Conservation (phyloP, 2,113 vertebrate genomes). For the Perca fluviatilis region DNA sequence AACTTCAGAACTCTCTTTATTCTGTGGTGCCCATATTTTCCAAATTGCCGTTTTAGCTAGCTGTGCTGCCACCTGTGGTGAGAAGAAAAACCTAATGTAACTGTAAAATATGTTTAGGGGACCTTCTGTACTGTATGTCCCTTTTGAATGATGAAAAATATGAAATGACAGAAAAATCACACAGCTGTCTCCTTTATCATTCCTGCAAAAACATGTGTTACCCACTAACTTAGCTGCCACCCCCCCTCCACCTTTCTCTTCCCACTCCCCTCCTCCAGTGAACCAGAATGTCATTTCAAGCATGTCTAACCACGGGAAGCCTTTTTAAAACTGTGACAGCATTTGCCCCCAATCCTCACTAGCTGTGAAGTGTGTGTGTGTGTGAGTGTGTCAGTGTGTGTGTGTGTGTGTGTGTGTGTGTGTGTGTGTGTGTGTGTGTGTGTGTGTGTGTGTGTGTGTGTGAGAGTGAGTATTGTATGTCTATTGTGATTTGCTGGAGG, state of each 20-base stretch:
- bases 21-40: not conserved
- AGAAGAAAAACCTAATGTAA: not conserved
- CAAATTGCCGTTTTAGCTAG: not conserved
- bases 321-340: conserved; percentile 84
- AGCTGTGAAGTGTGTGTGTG: conserved; percentile 61
- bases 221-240: conserved; percentile 7
- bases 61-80: not conserved
- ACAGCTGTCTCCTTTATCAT: not conserved
- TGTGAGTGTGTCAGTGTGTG: too few relatives aligned
- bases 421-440: conserved; percentile 16
- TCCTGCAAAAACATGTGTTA: not conserved
- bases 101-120: not conserved
- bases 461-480: conserved; percentile 27
- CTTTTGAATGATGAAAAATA: not conserved
- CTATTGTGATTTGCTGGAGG: conserved; percentile 78
- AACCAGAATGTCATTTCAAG: conserved; percentile 82
- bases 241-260: conserved; percentile 36
- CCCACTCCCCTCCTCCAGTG: conserved; percentile 62
- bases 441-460: conserved; percentile 26
- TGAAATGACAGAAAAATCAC: not conserved
- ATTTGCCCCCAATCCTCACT: conserved; percentile 67
- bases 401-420: conserved; percentile 24
- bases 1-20: not conserved
- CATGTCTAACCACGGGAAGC: conserved; percentile 82
- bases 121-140: not conserved